Base-by-base conservation (phyloP, 2,113 vertebrate species). In the Gymnocephalus cernua region DNA sequence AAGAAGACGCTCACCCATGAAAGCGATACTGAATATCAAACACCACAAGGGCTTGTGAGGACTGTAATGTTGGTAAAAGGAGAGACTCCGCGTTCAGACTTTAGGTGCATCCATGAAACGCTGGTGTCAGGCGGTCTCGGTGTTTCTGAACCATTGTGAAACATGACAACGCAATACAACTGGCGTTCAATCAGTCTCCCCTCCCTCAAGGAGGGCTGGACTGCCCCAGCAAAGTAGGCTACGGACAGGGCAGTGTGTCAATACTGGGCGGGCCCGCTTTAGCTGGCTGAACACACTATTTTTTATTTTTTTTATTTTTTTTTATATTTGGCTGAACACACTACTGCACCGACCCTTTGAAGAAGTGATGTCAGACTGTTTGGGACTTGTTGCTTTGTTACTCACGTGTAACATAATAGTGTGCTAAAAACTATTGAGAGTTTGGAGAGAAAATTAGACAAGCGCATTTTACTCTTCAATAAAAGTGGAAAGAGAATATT, bases 111-210 rank as follows among this genome's bases (percentile, higher is more conserved):
- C 78, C 87, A 79, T 69, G 68, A 74, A 85, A 51, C 15, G 66
- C 35, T 4, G 74, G 6, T 74, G 57, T 76, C 79, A 54, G 57
- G n/a, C 74, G 27, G 69, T 62, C 63, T 64, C 15, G 45, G 77
- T 13, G 85, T 70, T 81, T 88, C 84, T 89, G 64, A 50, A 54
- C 53, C 65, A 53, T 48, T 66, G 75, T 80, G 74, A 82, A 90
- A 88, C 88, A 86, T 88, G 82, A 86, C 90, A 88, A 71, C 68
- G 80, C 73, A 89, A 53, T 59, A 83, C 83, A 89, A 81, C 27
- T 85, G 63, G 54, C 41, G 50, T 80, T 77, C 74, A 38, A 73
- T 77, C 68, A 10, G 63, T n/a, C 45, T 67, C 84, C 67, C 85
- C 92, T 86, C 86, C 86, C 79, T 83, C 64, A 4, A 72, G 80